Conservation (phyloP, 2,797 vertebrate genomes). For the Molossus alvarezi region DNA sequence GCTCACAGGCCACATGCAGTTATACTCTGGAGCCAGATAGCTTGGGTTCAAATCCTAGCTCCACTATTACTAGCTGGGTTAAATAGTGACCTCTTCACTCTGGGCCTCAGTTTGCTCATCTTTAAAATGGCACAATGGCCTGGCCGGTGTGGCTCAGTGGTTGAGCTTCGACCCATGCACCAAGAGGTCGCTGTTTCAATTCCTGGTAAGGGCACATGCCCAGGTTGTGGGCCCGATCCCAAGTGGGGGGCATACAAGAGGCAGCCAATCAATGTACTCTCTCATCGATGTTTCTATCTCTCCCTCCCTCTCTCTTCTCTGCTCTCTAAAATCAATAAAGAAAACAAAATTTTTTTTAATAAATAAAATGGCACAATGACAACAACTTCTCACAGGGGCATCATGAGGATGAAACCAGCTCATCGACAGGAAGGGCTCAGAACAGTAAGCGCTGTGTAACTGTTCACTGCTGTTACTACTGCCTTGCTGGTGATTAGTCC, state of each 20-base stretch:
- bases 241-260: too few species aligned
- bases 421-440: not conserved
- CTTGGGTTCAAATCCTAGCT: not conserved
- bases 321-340: too few species aligned
- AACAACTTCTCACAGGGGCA: not conserved
- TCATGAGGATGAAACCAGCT: not conserved
- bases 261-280: too few species aligned
- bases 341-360: too few species aligned
- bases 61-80: not conserved
- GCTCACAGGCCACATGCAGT: not conserved
- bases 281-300: too few species aligned
- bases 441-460: fast-evolving
- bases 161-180: too few species aligned
- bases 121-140: not conserved
- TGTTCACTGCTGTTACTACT: fast-evolving
- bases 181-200: too few species aligned
- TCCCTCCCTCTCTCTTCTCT: too few species aligned
- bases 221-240: too few species aligned
- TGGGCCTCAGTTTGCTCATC: not conserved
- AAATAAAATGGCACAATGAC: not conserved
- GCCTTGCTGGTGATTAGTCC: not conserved
- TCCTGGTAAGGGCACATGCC: too few species aligned
- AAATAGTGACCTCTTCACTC: not conserved
- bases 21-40: not conserved
- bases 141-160: too few species aligned